phyloP scores from a whole-genome alignment of 2,888 invertebrate genomes.

The Thera britannica region DNA sequence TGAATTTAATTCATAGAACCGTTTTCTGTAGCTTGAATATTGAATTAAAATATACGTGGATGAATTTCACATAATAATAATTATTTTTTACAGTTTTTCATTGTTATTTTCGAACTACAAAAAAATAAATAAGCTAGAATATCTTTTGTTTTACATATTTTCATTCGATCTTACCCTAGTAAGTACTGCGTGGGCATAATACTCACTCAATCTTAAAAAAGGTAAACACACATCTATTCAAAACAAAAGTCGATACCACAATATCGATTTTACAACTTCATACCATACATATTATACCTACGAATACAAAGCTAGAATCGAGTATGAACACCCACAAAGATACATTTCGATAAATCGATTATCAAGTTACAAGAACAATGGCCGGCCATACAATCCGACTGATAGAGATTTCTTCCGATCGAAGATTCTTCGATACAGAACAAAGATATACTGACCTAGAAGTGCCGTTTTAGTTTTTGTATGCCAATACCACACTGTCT shows the following conservation, averaged over 20 bases:
- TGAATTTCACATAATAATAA: too few relatives aligned
- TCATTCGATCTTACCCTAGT: not conserved
- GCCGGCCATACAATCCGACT: slow-evolving; percentile 55
- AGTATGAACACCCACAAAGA: slow-evolving; percentile 61
- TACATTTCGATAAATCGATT: slow-evolving; percentile 72
- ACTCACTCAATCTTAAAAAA: not conserved
- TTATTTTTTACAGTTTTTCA: too few relatives aligned
- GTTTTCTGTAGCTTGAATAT: too few relatives aligned
- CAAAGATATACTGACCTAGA: slow-evolving; percentile 27
- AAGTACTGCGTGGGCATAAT: not conserved
- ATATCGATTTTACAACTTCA: slow-evolving; percentile 37
- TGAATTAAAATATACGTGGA: too few relatives aligned
- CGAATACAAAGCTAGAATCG: slow-evolving; percentile 49
- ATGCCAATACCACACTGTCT: too few relatives aligned
- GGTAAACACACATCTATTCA: not conserved
- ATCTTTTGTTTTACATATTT: too few relatives aligned
- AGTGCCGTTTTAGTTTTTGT: not conserved
- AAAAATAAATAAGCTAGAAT: too few relatives aligned
- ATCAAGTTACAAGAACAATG: slow-evolving; percentile 77
- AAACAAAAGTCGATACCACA: slow-evolving; percentile 21
- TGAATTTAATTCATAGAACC: too few relatives aligned
- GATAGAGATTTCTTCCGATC: slow-evolving; percentile 46
- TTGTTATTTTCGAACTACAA: too few relatives aligned
- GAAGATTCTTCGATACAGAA: slow-evolving; percentile 36
- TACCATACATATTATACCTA: slow-evolving; percentile 33